Evolutionary conservation across 2,113 vertebrate genomes (phyloP).

Genomic region (Ceyx margarethae): DNA sequence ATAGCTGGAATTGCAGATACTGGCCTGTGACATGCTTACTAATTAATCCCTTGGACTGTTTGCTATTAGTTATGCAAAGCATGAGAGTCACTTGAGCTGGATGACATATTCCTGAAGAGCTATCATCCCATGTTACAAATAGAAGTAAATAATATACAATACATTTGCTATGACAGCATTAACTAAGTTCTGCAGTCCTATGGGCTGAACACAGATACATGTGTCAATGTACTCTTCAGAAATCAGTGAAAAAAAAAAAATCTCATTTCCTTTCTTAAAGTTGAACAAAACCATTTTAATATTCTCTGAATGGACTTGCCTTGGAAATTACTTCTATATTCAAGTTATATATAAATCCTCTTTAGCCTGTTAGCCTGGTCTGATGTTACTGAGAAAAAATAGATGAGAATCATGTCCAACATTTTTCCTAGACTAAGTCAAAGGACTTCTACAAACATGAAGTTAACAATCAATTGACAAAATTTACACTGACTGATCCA

Average conservation of each 20-base stretch:
- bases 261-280: background rate
- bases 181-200: background rate
- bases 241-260: background rate
- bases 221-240: accelerated
- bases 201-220: background rate
- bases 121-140: background rate
- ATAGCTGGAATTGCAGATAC: background rate
- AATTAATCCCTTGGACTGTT: background rate
- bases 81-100: background rate
- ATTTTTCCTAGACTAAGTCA: background rate
- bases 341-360: background rate
- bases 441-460: background rate
- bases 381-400: background rate
- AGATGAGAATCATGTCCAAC: background rate
- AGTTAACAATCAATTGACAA: background rate
- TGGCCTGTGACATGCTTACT: background rate
- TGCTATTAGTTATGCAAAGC: background rate
- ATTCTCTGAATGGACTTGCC: background rate
- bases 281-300: background rate
- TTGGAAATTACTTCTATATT: background rate
- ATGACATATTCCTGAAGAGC: background rate
- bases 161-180: background rate
- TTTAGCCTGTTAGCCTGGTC: background rate
- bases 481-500: background rate
- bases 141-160: background rate